A percentile compares a stretch with the other conserved stretches of the same genome.
These are phyloP conservation scores for Avahi laniger DNA, from an alignment of 2,797 vertebrate genomes.

Conservation along the genomic window DNA sequence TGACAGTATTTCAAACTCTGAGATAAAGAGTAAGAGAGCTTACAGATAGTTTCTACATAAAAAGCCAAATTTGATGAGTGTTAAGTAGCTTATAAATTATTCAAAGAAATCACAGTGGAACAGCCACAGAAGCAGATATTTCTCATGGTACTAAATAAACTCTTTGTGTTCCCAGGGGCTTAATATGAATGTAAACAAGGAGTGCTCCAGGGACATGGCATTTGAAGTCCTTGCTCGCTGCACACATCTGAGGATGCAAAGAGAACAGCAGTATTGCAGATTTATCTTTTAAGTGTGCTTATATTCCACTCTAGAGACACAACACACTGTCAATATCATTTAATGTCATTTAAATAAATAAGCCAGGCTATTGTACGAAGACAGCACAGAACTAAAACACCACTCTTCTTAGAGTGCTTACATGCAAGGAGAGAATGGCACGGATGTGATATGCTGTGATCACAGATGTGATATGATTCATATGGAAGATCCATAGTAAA, in stretches of 20 bases:
- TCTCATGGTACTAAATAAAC: slow-evolving; percentile 47
- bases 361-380: neutral
- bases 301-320: neutral
- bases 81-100: slow-evolving; percentile 80
- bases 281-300: neutral
- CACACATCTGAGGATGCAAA: neutral
- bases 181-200: slow-evolving; percentile 31
- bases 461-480: accelerated
- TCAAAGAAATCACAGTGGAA: slow-evolving; percentile 71
- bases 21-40: slow-evolving; percentile 34
- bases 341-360: neutral
- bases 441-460: accelerated
- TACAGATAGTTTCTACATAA: slow-evolving; percentile 59
- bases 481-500: neutral
- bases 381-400: neutral
- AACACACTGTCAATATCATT: accelerated
- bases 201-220: slow-evolving; percentile 23
- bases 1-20: neutral
- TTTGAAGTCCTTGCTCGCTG: slow-evolving; percentile 22
- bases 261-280: neutral
- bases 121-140: slow-evolving; percentile 41
- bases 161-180: slow-evolving; percentile 61
- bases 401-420: neutral
- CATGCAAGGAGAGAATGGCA: neutral
- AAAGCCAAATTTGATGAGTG: slow-evolving; percentile 77